Conservation (phyloP, 1,140 invertebrate genomes). For the Belonocnema kinseyi region DNA sequence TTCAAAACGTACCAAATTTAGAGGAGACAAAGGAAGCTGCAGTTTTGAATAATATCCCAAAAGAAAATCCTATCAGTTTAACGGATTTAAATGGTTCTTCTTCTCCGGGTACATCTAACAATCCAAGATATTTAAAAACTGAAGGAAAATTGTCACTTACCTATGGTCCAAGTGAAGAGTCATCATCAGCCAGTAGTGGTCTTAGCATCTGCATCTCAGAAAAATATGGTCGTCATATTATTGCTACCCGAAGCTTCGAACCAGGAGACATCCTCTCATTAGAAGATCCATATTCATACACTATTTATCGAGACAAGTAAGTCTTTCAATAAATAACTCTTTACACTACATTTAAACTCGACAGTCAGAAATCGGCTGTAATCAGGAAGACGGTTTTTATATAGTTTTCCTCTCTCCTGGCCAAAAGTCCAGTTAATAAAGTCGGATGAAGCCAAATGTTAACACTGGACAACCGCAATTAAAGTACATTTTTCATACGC, state of each 20-base stretch:
- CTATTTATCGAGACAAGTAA: slow-evolving; percentile 81
- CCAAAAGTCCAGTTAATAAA: no score
- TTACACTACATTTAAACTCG: not conserved
- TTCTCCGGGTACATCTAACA: slow-evolving; percentile 8
- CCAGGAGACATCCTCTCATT: slow-evolving; percentile 87
- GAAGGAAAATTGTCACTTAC: slow-evolving; percentile 59
- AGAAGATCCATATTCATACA: slow-evolving; percentile 86
- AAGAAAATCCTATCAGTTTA: no score
- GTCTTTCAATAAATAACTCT: slow-evolving; percentile 39
- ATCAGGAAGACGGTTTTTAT: no score
- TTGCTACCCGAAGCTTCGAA: slow-evolving; percentile 80
- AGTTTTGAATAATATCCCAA: not conserved
- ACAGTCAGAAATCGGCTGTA: no score
- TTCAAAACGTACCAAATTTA: slow-evolving; percentile 22
- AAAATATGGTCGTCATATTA: slow-evolving; percentile 81
- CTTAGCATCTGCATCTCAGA: slow-evolving; percentile 78
- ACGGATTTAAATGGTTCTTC: slow-evolving; percentile 38
- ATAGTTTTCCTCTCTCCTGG: no score
- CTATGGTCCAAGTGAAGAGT: slow-evolving; percentile 72
- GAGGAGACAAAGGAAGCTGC: not conserved
- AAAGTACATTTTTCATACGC: no score
- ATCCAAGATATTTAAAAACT: slow-evolving; percentile 60
- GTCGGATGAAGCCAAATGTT: no score
- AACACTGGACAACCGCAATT: no score
- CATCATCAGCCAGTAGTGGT: slow-evolving; percentile 78